These are phyloP conservation scores for Sebastes aleutianus DNA, from an alignment of 2,797 vertebrate species.

Conservation along the genomic window DNA sequence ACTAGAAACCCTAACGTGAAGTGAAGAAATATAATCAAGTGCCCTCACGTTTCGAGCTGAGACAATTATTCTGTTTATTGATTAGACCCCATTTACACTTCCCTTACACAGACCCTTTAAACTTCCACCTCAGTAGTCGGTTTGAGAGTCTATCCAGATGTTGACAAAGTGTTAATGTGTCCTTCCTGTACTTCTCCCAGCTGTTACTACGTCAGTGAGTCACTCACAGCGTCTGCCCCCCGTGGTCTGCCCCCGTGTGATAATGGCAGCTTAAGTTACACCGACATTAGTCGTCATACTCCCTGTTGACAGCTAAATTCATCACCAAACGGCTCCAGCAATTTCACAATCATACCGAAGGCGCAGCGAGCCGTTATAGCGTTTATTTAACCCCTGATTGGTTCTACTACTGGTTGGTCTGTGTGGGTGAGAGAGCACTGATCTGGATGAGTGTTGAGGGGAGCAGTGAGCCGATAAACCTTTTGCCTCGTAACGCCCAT, in stretches of 20 bases:
- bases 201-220: not conserved
- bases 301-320: conserved; percentile 1
- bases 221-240: not conserved
- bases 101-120: not conserved
- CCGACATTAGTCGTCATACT: not conserved
- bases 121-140: not conserved
- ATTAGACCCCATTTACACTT: not conserved
- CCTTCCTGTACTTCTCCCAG: not conserved
- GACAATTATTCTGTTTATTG: not conserved
- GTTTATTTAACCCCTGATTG: not conserved
- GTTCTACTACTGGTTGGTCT: not conserved
- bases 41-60: not conserved
- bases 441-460: not conserved
- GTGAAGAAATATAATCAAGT: not conserved
- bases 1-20: not conserved
- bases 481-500: no score
- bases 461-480: not conserved
- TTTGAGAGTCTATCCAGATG: not conserved
- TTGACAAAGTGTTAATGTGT: not conserved
- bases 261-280: not conserved
- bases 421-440: not conserved
- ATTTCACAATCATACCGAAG: not conserved
- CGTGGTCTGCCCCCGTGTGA: not conserved
- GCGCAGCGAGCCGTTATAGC: not conserved
- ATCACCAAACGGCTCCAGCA: not conserved